Evolutionary conservation across 2,113 vertebrate species (phyloP).

Genomic region (Calidris pugnax): DNA sequence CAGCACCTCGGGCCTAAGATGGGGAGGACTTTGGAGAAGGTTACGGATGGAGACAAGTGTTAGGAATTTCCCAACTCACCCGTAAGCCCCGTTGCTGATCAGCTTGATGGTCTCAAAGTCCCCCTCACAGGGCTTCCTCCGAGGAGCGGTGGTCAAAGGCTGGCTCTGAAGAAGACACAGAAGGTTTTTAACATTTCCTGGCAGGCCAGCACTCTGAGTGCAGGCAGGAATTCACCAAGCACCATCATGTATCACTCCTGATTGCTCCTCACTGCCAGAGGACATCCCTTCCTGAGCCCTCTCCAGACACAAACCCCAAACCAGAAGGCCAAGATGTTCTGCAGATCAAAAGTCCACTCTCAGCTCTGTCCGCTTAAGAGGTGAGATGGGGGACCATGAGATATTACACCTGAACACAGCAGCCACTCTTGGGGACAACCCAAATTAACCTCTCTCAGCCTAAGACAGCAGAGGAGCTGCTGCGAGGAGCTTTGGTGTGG

Average conservation of each 20-base stretch:
- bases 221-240: background rate
- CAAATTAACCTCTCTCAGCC: background rate
- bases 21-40: rapidly evolving
- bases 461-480: background rate
- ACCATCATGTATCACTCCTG: background rate
- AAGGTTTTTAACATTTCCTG: background rate
- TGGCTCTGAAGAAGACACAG: constrained; percentile 69
- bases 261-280: background rate
- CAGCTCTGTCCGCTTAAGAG: background rate
- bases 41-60: background rate
- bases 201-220: rapidly evolving
- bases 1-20: rapidly evolving
- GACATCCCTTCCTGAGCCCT: background rate
- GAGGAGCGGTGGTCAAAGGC: constrained; percentile 69
- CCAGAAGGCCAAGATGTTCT: background rate
- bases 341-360: background rate
- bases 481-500: background rate
- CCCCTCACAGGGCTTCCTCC: constrained; percentile 89
- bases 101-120: constrained; percentile 98
- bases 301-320: background rate
- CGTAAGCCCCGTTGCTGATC: constrained; percentile 96
- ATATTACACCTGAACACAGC: background rate
- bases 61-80: constrained; percentile 77
- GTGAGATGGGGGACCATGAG: background rate
- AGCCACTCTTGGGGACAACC: background rate